phyloP scores from a whole-genome alignment of 1,140 invertebrate species.

The Tachypleus tridentatus region DNA sequence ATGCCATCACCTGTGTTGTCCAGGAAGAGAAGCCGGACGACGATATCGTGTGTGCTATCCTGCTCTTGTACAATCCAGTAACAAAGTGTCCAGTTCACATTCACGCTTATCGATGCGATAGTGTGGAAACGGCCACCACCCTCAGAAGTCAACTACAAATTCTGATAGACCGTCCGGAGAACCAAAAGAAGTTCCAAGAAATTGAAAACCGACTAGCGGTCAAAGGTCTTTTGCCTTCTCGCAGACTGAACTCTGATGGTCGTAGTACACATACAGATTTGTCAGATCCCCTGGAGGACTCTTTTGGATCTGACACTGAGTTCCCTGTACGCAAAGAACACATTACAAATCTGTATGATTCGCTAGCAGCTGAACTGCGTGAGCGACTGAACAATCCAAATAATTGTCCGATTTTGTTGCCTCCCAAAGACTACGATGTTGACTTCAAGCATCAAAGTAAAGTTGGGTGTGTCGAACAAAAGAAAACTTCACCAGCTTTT shows the following conservation, averaged over 20 bases:
- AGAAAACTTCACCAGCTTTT: constrained; percentile 29
- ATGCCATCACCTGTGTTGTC: constrained; percentile 75
- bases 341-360: constrained; percentile 63
- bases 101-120: constrained; percentile 89
- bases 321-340: neutral
- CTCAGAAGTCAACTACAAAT: constrained; percentile 67
- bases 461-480: constrained; percentile 19
- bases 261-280: constrained; percentile 26
- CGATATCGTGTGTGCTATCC: constrained; percentile 79
- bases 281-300: constrained; percentile 24
- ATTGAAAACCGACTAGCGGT: constrained; percentile 49
- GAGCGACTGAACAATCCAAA: constrained; percentile 58
- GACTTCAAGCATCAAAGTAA: constrained; percentile 63
- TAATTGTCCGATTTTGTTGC: constrained; percentile 59
- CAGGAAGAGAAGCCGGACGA: constrained; percentile 50
- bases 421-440: constrained; percentile 81
- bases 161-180: constrained; percentile 69
- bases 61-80: constrained; percentile 79
- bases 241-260: constrained; percentile 24
- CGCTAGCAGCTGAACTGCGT: constrained; percentile 76
- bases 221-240: constrained; percentile 32
- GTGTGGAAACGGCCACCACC: constrained; percentile 75
- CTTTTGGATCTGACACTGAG: constrained; percentile 7
- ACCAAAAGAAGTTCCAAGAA: constrained; percentile 68
- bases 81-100: constrained; percentile 80